Conservation (phyloP, 2,113 vertebrate species). For the Colossoma macropomum region DNA sequence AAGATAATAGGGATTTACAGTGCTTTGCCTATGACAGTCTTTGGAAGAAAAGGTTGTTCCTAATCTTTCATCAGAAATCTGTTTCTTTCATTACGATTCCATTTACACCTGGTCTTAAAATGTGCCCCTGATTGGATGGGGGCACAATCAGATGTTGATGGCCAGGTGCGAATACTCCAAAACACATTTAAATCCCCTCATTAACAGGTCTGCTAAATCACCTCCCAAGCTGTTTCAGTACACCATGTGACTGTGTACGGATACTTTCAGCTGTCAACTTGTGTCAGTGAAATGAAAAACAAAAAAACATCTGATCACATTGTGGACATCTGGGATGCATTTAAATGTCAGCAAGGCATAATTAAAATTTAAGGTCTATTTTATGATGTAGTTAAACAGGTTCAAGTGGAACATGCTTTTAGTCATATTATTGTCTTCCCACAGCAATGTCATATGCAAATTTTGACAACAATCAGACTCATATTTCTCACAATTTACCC, state of each 20-base stretch:
- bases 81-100: not conserved
- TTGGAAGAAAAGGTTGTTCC: not conserved
- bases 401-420: too few species aligned
- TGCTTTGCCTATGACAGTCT: not conserved
- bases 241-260: not conserved
- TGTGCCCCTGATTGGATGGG: not conserved
- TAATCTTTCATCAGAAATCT: not conserved
- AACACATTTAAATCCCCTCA: slow-evolving; percentile 32
- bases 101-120: slow-evolving; percentile 2
- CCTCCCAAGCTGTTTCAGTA: not conserved
- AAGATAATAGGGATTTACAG: not conserved
- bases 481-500: too few species aligned
- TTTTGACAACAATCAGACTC: too few species aligned
- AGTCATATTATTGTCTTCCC: too few species aligned
- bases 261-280: slow-evolving; percentile 1
- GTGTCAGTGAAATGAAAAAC: not conserved
- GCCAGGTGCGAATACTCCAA: slow-evolving; percentile 34
- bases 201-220: slow-evolving; percentile 27
- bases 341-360: not conserved
- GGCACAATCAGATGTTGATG: slow-evolving; percentile 21
- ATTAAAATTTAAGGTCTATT: too few species aligned
- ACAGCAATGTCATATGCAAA: too few species aligned
- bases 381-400: too few species aligned
- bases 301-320: not conserved
- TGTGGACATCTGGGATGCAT: slow-evolving; percentile 8